Percentiles rank a stretch among this genome's conserved stretches.
phyloP scores from a whole-genome alignment of 2,888 invertebrate genomes.

The Schizotus pectinicornis region DNA sequence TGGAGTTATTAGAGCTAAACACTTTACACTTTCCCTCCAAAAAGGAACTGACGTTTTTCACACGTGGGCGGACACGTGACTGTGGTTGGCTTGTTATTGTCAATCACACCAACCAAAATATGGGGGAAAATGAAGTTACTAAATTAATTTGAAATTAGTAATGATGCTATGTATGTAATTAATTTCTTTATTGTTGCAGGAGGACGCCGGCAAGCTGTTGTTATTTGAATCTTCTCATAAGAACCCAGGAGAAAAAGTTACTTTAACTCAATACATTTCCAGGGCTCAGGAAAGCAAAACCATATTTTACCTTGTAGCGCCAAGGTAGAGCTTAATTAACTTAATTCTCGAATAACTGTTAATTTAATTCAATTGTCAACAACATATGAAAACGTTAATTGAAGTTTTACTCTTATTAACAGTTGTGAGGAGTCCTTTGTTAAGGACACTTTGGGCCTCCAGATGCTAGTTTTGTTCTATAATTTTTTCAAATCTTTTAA shows the following conservation, averaged over 20 bases:
- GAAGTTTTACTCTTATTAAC: too few relatives aligned
- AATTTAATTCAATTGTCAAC: not conserved
- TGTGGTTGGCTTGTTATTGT: too few relatives aligned
- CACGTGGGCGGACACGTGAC: too few relatives aligned
- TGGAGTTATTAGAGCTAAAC: not conserved
- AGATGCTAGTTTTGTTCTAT: too few relatives aligned
- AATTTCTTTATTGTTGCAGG: constrained; percentile 61
- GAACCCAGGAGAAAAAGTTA: constrained; percentile 73
- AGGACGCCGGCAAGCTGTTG: constrained; percentile 87
- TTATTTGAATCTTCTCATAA: constrained; percentile 90
- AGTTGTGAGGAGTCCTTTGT: too few relatives aligned
- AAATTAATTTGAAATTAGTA: not conserved
- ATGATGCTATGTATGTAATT: not conserved
- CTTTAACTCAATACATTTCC: constrained; percentile 78
- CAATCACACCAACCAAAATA: not conserved
- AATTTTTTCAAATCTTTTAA: too few relatives aligned
- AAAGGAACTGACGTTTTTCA: too few relatives aligned
- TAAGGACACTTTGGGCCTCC: too few relatives aligned
- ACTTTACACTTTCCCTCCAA: constrained; percentile 12
- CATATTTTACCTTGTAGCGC: constrained; percentile 93
- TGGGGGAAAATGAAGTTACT: constrained; percentile 2
- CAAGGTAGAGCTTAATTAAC: constrained; percentile 67
- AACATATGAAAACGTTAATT: too few relatives aligned
- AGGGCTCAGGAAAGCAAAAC: constrained; percentile 78
- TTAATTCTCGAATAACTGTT: too few relatives aligned